Percentiles rank a stretch among this genome's conserved stretches.
Conservation (phyloP, 2,888 invertebrate genomes). For the Cataglyphis albicans region DNA sequence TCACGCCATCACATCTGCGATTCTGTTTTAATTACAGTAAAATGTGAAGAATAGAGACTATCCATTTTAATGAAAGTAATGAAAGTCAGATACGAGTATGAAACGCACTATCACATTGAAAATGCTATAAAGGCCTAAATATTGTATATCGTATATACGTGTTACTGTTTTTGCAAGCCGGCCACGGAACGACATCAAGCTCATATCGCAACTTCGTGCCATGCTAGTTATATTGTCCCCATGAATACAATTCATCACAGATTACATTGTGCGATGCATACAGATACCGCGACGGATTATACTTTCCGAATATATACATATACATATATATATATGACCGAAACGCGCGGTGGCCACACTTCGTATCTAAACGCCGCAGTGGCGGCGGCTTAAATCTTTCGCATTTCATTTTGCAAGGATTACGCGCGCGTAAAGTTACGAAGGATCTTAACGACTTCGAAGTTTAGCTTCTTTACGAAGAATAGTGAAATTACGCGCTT, state of each 20-base stretch:
- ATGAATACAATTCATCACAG: slow-evolving; percentile 52
- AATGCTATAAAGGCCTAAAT: slow-evolving; percentile 39
- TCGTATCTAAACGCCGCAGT: background rate
- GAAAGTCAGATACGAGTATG: slow-evolving; percentile 21
- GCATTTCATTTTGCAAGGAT: slow-evolving; percentile 39
- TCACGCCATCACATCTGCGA: background rate
- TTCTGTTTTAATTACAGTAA: slow-evolving; percentile 45
- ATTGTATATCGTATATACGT: slow-evolving; percentile 4
- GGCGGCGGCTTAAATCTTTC: slow-evolving; percentile 34
- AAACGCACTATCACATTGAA: background rate
- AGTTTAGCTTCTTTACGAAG: slow-evolving; percentile 20
- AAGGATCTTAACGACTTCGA: slow-evolving; percentile 25
- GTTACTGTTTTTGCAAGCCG: slow-evolving; percentile 38
- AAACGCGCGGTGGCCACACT: background rate
- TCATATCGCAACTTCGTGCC: slow-evolving; percentile 39
- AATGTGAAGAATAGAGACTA: slow-evolving; percentile 35
- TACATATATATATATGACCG: background rate
- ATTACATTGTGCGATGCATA: slow-evolving; percentile 48
- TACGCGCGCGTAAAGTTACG: slow-evolving; percentile 38
- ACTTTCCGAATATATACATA: slow-evolving; percentile 1
- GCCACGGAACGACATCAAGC: slow-evolving; percentile 27
- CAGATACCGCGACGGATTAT: slow-evolving; percentile 22
- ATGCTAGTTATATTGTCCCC: slow-evolving; percentile 44
- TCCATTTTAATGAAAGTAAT: slow-evolving; percentile 29
- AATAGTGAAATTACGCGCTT: slow-evolving; percentile 50